phyloP scores from a whole-genome alignment of 2,888 invertebrate genomes.

The Caenorhabditis imperialis region DNA sequence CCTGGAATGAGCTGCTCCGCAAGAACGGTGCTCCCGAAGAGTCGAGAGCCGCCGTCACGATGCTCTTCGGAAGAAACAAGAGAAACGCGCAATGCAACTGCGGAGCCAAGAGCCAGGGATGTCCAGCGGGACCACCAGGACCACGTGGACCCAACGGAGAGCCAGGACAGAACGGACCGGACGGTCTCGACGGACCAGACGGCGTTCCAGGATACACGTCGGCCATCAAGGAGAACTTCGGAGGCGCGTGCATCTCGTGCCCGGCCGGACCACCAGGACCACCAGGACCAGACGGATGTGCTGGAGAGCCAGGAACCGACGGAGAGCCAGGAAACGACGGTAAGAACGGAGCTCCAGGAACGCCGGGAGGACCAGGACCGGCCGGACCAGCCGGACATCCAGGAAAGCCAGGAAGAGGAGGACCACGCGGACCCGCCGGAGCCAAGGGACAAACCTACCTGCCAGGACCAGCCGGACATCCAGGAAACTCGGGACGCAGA shows the following conservation, averaged over 20 bases:
- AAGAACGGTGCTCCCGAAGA: conserved; percentile 44
- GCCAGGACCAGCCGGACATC: conserved; percentile 51
- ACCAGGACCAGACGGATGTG: conserved; percentile 52
- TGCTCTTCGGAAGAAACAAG: conserved; percentile 54
- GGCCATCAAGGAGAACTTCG: conserved; percentile 35
- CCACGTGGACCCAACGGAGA: conserved; percentile 53
- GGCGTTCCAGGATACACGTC: conserved; percentile 31
- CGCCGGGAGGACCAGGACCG: conserved; percentile 37
- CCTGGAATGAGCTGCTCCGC: conserved; percentile 53
- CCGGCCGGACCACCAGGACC: conserved; percentile 55
- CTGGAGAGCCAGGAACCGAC: conserved; percentile 47
- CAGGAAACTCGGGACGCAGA: conserved; percentile 51
- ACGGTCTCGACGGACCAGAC: conserved; percentile 32
- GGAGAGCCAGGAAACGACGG: conserved; percentile 40
- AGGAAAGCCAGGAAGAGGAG: conserved; percentile 47
- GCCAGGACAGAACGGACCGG: conserved; percentile 47
- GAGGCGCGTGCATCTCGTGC: conserved; percentile 43
- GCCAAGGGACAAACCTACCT: conserved; percentile 30
- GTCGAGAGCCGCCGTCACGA: conserved; percentile 31
- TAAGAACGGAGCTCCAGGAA: conserved; percentile 32
- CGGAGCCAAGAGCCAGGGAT: conserved; percentile 49
- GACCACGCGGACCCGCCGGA: conserved; percentile 55
- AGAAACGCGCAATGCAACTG: conserved; percentile 55
- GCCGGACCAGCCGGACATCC: conserved; percentile 40
- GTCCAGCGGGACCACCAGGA: conserved; percentile 58